Conservation (phyloP, 2,797 vertebrate genomes). For the Cossypha polioptera region DNA sequence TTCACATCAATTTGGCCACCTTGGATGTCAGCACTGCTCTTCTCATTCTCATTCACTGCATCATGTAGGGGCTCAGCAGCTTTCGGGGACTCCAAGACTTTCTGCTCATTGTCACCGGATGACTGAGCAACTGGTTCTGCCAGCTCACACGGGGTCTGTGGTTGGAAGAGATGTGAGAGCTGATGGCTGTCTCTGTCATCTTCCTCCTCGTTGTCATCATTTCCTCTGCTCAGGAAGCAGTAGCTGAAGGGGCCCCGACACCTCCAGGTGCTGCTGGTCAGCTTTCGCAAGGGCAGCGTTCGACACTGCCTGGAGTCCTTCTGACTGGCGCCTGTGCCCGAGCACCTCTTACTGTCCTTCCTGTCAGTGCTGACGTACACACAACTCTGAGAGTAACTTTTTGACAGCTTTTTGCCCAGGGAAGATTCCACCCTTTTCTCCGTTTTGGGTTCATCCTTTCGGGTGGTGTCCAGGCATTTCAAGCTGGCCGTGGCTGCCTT, state of each 20-base stretch:
- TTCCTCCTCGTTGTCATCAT: slow-evolving; percentile 76
- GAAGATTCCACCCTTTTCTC: slow-evolving; percentile 77
- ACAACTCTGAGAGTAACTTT: slow-evolving; percentile 87
- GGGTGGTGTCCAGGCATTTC: slow-evolving; percentile 73
- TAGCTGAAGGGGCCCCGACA: slow-evolving; percentile 88
- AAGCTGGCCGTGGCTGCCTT: slow-evolving; percentile 79
- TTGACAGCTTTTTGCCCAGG: slow-evolving; percentile 83
- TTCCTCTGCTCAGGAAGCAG: slow-evolving; percentile 84
- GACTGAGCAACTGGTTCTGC: slow-evolving; percentile 31
- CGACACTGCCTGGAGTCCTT: slow-evolving; percentile 86
- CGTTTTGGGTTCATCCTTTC: slow-evolving; percentile 67
- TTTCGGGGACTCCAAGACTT: slow-evolving; percentile 21
- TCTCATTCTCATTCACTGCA: slow-evolving; percentile 61
- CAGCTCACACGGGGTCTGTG: slow-evolving; percentile 41
- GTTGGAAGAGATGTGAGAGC: slow-evolving; percentile 69
- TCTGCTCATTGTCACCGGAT: slow-evolving; percentile 36
- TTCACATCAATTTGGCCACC: slow-evolving; percentile 64
- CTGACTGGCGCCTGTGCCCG: slow-evolving; percentile 64
- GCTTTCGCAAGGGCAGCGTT: slow-evolving; percentile 76
- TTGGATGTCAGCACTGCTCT: slow-evolving; percentile 63
- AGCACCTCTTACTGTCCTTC: slow-evolving; percentile 74
- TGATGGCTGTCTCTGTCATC: slow-evolving; percentile 73
- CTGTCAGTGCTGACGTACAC: slow-evolving; percentile 73
- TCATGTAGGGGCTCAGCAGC: slow-evolving; percentile 41
- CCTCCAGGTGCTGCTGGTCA: slow-evolving; percentile 81